Percentiles rank a stretch among this genome's conserved stretches.
phyloP scores from a whole-genome alignment of 2,888 invertebrate species.

The Platycheirus albimanus region DNA sequence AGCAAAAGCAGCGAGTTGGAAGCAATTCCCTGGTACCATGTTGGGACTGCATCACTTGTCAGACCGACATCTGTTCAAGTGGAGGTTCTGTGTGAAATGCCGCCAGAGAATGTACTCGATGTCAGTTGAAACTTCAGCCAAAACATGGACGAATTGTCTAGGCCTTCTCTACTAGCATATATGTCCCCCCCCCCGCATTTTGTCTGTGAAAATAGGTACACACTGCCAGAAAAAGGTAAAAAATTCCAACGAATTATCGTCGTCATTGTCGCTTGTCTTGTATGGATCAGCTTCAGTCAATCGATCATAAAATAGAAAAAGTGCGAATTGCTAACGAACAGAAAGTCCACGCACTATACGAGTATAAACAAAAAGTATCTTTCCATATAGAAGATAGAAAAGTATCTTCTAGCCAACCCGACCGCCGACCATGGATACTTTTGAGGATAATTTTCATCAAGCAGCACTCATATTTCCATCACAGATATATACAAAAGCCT shows the following conservation, averaged over 20 bases:
- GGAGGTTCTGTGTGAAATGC: slow-evolving; percentile 70
- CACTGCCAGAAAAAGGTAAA: slow-evolving; percentile 63
- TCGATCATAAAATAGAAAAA: slow-evolving; percentile 69
- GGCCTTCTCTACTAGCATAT: slow-evolving; percentile 15
- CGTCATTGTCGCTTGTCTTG: slow-evolving; percentile 74
- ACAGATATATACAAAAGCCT: background rate
- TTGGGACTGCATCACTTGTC: slow-evolving; percentile 74
- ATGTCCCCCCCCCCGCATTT: too few species aligned
- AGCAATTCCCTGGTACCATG: slow-evolving; percentile 65
- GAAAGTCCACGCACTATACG: slow-evolving; percentile 12
- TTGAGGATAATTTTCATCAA: slow-evolving; percentile 56
- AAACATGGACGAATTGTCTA: slow-evolving; percentile 74
- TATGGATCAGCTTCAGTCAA: slow-evolving; percentile 74
- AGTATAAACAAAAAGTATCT: slow-evolving; percentile 4
- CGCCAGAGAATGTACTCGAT: slow-evolving; percentile 66
- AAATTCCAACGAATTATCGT: slow-evolving; percentile 73
- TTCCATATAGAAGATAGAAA: slow-evolving; percentile 51
- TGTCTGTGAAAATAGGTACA: background rate
- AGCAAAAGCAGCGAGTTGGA: background rate
- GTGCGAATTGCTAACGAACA: slow-evolving; percentile 64
- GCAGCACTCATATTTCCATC: slow-evolving; percentile 66
- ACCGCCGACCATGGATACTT: slow-evolving; percentile 26
- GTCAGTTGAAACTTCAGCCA: slow-evolving; percentile 58
- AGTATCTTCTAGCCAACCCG: background rate
- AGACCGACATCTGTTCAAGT: slow-evolving; percentile 68